Evolutionary conservation across 1,140 invertebrate genomes (phyloP), one percentile per base, ranked within the genome.

Genomic region (Wasmannia auropunctata): DNA sequence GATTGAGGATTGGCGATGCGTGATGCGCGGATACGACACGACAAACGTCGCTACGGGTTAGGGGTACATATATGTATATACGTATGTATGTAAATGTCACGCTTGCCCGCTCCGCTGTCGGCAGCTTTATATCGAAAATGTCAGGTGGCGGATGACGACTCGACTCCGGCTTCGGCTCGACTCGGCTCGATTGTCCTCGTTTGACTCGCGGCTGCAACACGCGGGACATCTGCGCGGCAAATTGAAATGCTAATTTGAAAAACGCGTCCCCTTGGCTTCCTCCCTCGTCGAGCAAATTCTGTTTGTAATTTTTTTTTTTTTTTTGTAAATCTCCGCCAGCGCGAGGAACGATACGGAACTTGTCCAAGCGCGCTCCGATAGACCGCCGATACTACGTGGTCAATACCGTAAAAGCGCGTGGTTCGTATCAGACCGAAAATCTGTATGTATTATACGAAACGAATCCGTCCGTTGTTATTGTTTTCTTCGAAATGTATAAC

Each of bases 181-280:
- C 37, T 76, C 49, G 46, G 43, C 43, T 60, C 49, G 79, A 70
- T 87, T 65, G 86, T 87, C 54, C 34, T 54, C 25, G 72, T 69
- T 34, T 28, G 49, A 70, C 69, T 77, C 67, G 77, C 63, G 62
- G 62, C 40, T 77, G 56, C 49, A 54, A 49, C 43, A 37, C 37
- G 51, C 46, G 49, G 37, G 31, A 91, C 88, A 91, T 85, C 81
- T 86, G 83, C 88, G 51, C 75, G 80, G 60, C 88, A 87, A 88
- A 91, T 91, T 90, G 88, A 88, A 86, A 91, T 91, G 90, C 88
- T 86, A 86, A 91, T 90, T 86, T 51, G 58, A 54, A 67, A 60
- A 46, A 43, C 11, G 31, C 43, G 40, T n/a, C n/a, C 31, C 34
- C 75, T 28, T 87, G 37, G 14, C 22, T 51, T 22, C 11, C 31